A percentile compares a stretch with the other conserved stretches of the same genome.
These are phyloP conservation scores for Liopterus haemorrhoidalis DNA, from an alignment of 2,888 invertebrate species.

Conservation along the genomic window DNA sequence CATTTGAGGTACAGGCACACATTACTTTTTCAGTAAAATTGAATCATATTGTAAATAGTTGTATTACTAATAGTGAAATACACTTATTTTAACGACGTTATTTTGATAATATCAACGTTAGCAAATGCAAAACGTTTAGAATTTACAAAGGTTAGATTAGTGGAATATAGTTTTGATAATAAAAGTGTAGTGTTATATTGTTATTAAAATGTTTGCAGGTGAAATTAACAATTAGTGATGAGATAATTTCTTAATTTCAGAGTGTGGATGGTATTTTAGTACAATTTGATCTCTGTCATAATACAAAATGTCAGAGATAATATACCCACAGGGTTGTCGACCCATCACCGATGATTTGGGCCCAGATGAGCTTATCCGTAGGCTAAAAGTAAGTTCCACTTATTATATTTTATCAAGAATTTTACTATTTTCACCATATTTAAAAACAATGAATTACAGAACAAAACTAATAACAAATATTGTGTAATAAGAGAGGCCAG, in stretches of 20 bases:
- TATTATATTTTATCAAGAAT: neutral
- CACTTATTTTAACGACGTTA: no score
- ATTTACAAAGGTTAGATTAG: no score
- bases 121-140: no score
- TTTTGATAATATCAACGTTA: no score
- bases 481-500: no score
- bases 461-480: constrained; percentile 1
- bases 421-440: neutral
- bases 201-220: constrained; percentile 10
- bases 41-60: no score
- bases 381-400: constrained; percentile 69
- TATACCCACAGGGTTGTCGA: constrained; percentile 92
- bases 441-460: no score
- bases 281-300: constrained; percentile 14
- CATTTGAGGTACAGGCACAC: constrained; percentile 23
- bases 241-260: constrained; percentile 11
- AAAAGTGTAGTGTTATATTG: constrained; percentile 5
- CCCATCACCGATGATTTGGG: constrained; percentile 92
- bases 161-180: no score
- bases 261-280: constrained; percentile 23
- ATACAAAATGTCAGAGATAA: constrained; percentile 69
- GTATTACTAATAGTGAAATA: no score
- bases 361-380: constrained; percentile 89
- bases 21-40: no score
- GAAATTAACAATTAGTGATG: no score